Evolutionary conservation across 92 coral and sea anemone genomes (phyloP).

Genomic region (Paragorgia papillata): DNA sequence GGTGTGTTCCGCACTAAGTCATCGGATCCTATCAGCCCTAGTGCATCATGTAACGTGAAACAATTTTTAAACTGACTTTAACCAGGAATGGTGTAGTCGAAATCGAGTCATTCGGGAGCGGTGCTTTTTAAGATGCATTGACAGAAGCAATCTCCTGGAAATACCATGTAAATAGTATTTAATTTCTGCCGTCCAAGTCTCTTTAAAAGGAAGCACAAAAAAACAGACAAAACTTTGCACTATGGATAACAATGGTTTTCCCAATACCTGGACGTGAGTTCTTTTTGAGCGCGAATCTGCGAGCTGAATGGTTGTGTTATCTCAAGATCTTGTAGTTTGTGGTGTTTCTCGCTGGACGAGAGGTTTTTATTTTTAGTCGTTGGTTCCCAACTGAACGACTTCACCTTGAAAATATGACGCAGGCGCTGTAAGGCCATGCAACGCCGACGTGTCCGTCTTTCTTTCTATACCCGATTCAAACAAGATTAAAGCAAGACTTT

Average conservation of each 20-base stretch:
- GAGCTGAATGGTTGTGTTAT: not conserved
- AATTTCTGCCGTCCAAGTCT: constrained; percentile 28
- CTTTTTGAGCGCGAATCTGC: no score
- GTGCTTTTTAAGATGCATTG: not conserved
- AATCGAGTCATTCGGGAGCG: not conserved
- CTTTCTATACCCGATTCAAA: no score
- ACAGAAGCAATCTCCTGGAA: not conserved
- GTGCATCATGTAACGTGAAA: not conserved
- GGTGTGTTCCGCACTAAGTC: no score
- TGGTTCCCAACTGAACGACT: not conserved
- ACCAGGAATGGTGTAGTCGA: not conserved
- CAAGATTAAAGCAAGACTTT: no score
- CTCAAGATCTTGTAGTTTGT: not conserved
- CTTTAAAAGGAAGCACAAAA: constrained; percentile 25
- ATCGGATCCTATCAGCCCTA: no score
- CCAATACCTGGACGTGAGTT: not conserved
- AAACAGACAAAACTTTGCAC: constrained; percentile 13
- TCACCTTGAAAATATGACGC: not conserved
- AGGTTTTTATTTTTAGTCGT: not conserved
- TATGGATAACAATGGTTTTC: not conserved
- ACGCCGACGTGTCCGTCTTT: no score
- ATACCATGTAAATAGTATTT: constrained; percentile 45
- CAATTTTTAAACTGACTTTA: not conserved
- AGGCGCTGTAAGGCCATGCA: no score
- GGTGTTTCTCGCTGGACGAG: constrained; percentile 37